These are phyloP conservation scores for Orestias chungarensis DNA, from an alignment of 2,797 vertebrate species.

Conservation along the genomic window DNA sequence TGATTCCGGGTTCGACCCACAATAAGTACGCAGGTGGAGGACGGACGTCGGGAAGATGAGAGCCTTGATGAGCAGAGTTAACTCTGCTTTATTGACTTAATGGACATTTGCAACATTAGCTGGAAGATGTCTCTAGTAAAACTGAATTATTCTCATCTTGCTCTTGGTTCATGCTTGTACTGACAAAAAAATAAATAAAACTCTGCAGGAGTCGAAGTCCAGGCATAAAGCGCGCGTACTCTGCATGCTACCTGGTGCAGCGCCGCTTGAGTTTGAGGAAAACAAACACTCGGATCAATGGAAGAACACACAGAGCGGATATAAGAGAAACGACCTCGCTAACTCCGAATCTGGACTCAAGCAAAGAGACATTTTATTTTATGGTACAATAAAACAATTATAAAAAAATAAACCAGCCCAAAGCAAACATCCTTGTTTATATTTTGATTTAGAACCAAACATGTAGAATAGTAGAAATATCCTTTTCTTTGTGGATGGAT, in stretches of 20 bases:
- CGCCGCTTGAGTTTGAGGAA: not conserved
- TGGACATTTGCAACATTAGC: not conserved
- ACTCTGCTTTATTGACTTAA: conserved; percentile 13
- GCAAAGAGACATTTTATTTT: not conserved
- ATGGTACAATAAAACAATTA: too few relatives aligned
- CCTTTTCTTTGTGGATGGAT: too few relatives aligned
- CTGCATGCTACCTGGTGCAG: not conserved
- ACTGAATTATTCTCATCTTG: conserved; percentile 5
- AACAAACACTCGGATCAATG: not conserved
- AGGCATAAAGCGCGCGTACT: not conserved
- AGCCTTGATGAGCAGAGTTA: conserved; percentile 16
- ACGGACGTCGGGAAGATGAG: conserved; percentile 24
- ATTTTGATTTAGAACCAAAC: too few relatives aligned
- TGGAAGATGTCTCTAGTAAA: conserved; percentile 1
- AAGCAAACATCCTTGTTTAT: too few relatives aligned
- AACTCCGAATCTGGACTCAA: not conserved
- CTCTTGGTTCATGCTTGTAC: not conserved
- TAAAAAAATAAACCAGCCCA: too few relatives aligned
- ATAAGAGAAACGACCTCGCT: not conserved
- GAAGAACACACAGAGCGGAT: not conserved
- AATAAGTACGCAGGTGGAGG: not conserved
- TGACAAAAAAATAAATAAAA: too few relatives aligned
- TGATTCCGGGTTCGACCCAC: not conserved
- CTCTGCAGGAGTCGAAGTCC: not conserved
- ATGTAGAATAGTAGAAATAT: too few relatives aligned